Evolutionary conservation across 2,113 vertebrate species (phyloP).

Genomic region (Nestor notabilis): DNA sequence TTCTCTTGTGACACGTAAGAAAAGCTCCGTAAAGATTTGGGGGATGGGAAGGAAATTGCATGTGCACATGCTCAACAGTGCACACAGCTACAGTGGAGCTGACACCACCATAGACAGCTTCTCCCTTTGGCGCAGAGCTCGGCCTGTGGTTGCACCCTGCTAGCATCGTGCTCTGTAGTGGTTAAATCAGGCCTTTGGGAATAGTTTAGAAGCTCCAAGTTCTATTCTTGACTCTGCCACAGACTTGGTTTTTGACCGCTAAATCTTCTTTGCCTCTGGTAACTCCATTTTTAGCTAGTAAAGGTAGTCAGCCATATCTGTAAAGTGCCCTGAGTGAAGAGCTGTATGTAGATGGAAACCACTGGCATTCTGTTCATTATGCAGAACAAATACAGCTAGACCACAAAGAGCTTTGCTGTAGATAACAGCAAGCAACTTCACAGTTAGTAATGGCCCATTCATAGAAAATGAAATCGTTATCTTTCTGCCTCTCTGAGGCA

Average conservation of each 20-base stretch:
- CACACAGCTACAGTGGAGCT: not conserved
- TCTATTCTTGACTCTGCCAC: conserved; percentile 52
- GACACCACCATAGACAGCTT: not conserved
- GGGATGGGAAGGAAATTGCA: not conserved
- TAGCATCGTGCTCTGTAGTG: not conserved
- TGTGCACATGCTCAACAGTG: not conserved
- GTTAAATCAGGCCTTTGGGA: conserved; percentile 44
- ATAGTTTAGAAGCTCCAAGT: conserved; percentile 2
- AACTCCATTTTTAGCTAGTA: conserved; percentile 38
- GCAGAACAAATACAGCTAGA: conserved; percentile 58
- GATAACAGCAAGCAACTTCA: conserved; percentile 47
- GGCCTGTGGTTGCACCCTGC: conserved; percentile 31
- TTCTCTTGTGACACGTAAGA: conserved; percentile 12
- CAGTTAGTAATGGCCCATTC: conserved; percentile 32
- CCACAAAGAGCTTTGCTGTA: conserved; percentile 45
- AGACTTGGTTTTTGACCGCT: conserved; percentile 41
- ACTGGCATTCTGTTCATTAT: conserved; percentile 61
- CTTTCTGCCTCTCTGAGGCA: conserved; percentile 33
- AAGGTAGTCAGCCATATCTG: conserved; percentile 14
- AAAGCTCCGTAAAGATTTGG: not conserved
- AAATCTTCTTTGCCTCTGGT: conserved; percentile 59
- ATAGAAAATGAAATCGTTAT: conserved; percentile 41
- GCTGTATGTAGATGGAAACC: conserved; percentile 49
- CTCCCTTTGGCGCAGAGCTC: not conserved
- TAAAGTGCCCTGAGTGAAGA: conserved; percentile 12